Base-by-base conservation (phyloP, 2,888 invertebrate species). In the Didymodactylos carnosus region DNA sequence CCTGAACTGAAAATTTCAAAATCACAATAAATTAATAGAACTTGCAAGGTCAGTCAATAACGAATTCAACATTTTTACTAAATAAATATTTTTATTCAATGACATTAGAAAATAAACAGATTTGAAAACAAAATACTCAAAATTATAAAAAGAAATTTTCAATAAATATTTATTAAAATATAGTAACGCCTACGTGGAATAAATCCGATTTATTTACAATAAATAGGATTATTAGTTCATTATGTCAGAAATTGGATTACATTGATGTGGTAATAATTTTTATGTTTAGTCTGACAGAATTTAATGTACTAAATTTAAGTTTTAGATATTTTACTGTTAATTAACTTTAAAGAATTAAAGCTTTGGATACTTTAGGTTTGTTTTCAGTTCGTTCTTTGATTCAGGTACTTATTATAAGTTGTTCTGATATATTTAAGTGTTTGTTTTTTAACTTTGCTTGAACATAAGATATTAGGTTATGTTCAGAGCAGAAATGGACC, bases 401-500 rank as follows among this genome's bases (percentile, higher is more conserved):
- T 53, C 14, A 27, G 19, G 27, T 53, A 29, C 35, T 29, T 7
- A 5, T 53, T 6, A 0, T 53, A 6, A n/a, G 14, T 53, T 16
- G 2, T 29, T 0, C 27, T 53, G 19, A 29, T 53, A 6, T 53
- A 29, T 53, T 29, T 53, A 53, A 53, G 53, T 8, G 53, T 53
- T 1, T 53, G 53, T 53, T 29, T 53, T 53, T 29, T 53, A 19
- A 88, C 88, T 79, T 86, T 89, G 83, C 84, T 89, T 78, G 89
- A 90, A 73, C 89, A 89, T 4, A 85, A 80, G 76, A 73, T 88
- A 79, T 86, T 89, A 83, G 87, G 88, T 0, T 88, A 88, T 85
- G 87, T 89, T 85, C 88, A 89, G 83, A 84, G 88, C 84, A 89
- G 89, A 25, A 88, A 88, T 79, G 89, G 89, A 0, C 89, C 89